Percentiles rank a stretch among this genome's conserved stretches.
These are phyloP conservation scores for Macquaria ambigua DNA, from an alignment of 2,113 vertebrate species.

Conservation along the genomic window DNA sequence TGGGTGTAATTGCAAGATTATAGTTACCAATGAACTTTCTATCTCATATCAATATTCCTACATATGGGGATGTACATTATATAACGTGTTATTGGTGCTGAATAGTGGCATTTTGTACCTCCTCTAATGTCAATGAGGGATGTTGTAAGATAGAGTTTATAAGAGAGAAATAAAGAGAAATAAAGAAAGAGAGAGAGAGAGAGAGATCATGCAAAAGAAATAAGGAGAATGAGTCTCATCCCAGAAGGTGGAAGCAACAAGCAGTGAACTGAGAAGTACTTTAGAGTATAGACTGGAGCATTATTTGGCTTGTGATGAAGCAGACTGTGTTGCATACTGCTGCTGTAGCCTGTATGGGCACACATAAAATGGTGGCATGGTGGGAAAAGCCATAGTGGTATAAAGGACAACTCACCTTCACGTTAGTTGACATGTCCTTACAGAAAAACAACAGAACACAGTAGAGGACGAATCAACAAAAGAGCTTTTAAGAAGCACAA, in stretches of 20 bases:
- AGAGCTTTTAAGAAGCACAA: constrained; percentile 45
- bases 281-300: constrained; percentile 36
- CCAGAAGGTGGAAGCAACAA: constrained; percentile 61
- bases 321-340: constrained; percentile 59
- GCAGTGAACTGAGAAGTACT: constrained; percentile 52
- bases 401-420: constrained; percentile 83
- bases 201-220: constrained; percentile 51
- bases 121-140: neutral
- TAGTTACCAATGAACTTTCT: neutral
- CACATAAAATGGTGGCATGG: constrained; percentile 57
- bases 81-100: neutral
- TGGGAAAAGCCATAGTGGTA: constrained; percentile 60
- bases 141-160: constrained; percentile 7
- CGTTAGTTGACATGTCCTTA: constrained; percentile 82
- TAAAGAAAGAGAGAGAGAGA: constrained; percentile 1
- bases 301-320: constrained; percentile 60
- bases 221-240: constrained; percentile 33
- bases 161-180: neutral
- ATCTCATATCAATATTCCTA: neutral
- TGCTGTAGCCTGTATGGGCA: constrained; percentile 50
- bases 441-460: constrained; percentile 81
- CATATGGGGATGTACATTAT: neutral
- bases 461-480: constrained; percentile 73
- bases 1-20: neutral
- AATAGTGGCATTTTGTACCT: constrained; percentile 5